These are phyloP conservation scores for Cheirogaleus major DNA, from an alignment of 2,797 vertebrate genomes.

Conservation along the genomic window DNA sequence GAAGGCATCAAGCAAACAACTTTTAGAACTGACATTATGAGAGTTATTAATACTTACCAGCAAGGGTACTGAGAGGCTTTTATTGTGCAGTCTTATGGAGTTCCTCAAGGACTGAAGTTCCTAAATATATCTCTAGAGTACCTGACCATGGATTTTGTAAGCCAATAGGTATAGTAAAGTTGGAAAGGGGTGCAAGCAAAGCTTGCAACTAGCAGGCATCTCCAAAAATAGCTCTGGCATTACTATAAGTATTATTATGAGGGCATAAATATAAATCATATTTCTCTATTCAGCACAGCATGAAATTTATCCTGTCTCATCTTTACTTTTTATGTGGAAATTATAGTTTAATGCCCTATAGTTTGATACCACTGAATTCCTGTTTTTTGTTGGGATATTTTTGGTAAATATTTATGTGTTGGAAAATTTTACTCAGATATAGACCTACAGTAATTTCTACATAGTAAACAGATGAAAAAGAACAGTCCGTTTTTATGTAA, in stretches of 20 bases:
- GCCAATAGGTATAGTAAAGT: neutral
- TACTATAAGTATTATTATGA: neutral
- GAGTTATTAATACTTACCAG: neutral
- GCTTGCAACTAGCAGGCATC: neutral
- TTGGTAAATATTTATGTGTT: neutral
- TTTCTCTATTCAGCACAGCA: too few relatives aligned
- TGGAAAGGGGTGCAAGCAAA: neutral
- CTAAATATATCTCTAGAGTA: neutral
- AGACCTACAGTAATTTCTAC: neutral
- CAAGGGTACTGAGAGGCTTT: neutral
- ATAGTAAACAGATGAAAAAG: neutral
- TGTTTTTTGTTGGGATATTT: neutral
- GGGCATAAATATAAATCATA: neutral
- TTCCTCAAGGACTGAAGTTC: neutral
- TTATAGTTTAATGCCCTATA: neutral
- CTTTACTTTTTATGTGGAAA: neutral
- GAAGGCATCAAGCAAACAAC: neutral
- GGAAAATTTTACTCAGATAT: neutral
- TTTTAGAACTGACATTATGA: neutral
- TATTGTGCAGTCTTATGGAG: neutral
- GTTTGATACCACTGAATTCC: neutral
- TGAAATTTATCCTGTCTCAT: neutral
- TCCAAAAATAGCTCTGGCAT: neutral
- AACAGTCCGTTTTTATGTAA: neutral
- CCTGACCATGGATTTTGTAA: neutral